phyloP scores from a whole-genome alignment of 2,113 vertebrate genomes.

The Leucopsar rothschildi region DNA sequence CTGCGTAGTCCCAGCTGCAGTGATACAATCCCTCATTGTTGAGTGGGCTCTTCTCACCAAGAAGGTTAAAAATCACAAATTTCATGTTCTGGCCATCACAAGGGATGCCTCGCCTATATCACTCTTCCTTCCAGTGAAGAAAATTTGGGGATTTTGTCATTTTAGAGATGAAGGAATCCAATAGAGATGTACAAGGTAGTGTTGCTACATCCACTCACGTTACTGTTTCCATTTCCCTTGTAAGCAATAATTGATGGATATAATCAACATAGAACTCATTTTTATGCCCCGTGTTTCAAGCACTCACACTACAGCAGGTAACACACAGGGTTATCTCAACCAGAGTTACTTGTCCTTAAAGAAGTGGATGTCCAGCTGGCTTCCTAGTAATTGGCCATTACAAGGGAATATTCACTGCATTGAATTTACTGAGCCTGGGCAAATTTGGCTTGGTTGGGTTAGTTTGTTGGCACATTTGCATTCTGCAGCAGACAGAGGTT shows the following conservation, averaged over 20 bases:
- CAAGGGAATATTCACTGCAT: neutral
- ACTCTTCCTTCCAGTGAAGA: neutral
- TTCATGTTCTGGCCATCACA: neutral
- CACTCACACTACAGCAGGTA: neutral
- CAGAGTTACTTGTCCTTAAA: neutral
- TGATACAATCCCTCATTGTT: neutral
- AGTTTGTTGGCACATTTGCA: conserved; percentile 29
- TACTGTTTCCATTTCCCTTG: neutral
- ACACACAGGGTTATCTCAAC: neutral
- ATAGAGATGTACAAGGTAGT: neutral
- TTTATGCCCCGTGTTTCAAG: neutral
- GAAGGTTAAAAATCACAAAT: neutral
- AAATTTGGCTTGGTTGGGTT: conserved; percentile 30
- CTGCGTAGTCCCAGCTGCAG: neutral
- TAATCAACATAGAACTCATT: neutral
- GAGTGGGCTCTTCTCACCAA: neutral
- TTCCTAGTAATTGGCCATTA: neutral
- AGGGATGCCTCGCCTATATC: neutral
- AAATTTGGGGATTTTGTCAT: neutral
- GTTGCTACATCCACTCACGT: neutral
- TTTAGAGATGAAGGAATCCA: neutral
- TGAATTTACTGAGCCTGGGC: neutral
- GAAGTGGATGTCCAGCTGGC: neutral
- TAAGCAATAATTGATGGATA: neutral
- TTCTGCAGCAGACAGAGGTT: conserved; percentile 49